Conservation (phyloP, 2,797 vertebrate species). For the Coregonus sp. region DNA sequence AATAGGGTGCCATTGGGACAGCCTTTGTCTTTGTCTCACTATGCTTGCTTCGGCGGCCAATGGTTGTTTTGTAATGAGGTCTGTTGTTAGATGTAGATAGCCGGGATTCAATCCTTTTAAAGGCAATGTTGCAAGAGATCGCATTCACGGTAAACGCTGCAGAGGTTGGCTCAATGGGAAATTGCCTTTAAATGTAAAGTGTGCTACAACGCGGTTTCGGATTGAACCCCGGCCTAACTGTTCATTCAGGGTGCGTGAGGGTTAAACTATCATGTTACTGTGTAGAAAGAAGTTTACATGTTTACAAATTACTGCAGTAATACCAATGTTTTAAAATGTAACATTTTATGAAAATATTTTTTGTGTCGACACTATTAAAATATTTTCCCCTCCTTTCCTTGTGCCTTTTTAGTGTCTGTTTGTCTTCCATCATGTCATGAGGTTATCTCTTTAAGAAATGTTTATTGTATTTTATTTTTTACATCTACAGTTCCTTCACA, state of each 20-base stretch:
- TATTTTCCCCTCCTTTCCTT: not conserved
- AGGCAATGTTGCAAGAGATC: not conserved
- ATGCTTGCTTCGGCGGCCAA: not conserved
- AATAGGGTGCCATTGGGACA: conserved; percentile 9
- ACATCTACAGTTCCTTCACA: no score
- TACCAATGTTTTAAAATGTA: not conserved
- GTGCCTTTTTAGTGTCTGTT: not conserved
- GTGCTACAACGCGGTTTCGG: not conserved
- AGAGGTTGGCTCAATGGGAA: not conserved
- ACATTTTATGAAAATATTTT: not conserved
- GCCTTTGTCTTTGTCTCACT: not conserved
- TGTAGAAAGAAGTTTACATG: not conserved
- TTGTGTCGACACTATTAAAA: not conserved
- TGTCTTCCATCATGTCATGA: not conserved
- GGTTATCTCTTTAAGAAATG: not conserved
- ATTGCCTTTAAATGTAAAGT: not conserved
- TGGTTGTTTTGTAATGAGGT: not conserved
- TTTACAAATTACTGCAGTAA: not conserved
- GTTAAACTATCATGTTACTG: not conserved
- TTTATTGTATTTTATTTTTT: no score
- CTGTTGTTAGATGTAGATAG: not conserved
- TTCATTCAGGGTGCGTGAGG: not conserved
- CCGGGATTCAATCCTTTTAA: not conserved
- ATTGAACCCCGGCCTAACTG: not conserved
- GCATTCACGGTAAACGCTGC: not conserved